Evolutionary conservation across 1,140 invertebrate genomes (phyloP), one percentile per base, ranked within the genome.

Genomic region (Lordiphosa mommai): DNA sequence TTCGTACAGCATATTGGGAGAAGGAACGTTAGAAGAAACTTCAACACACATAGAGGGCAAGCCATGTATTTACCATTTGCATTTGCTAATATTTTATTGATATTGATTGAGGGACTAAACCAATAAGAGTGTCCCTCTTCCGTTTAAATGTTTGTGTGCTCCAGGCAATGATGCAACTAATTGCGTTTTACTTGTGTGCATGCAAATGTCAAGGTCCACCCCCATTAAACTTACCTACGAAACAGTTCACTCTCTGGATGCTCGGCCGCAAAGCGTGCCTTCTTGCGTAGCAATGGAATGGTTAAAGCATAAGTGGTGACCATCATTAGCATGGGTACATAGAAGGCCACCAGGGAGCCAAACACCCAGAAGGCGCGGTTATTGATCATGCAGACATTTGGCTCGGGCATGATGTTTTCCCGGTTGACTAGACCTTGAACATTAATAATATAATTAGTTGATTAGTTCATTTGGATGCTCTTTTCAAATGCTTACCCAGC

Each of bases 271-370:
- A 94, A 91, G 57, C 92, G 89, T 0, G 94, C 94, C 69, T 94
- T 94, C 46, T 93, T 92, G 49, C 95, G 91, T 23, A 97, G 90
- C 46, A 97, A 89, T 55, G 95, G 93, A 5, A 98, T 96, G 1
- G 97, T 99, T 14, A 97, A 91, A 0, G 95, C 93, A 76, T 98
- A 98, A 0, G 96, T 96, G 17, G 95, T 92, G 20, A 97, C 84
- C 95, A 97, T 97, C 44, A 96, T 95, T 32, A 96, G 89, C 93
- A 98, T 96, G 1, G 97, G 97, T 36, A 98, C 94, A 90, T 98
- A 98, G 90, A 99, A 99, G 27, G 92, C 96, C 38, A 97, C 92
- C 66, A 98, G 89, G 0, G 96, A 97, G 0, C 95, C 96, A 72
- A 96, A 95, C 3, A 96, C 93, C 91, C 95, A 96, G 90, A 96